phyloP scores from a whole-genome alignment of 2,888 invertebrate species.

The Pedicia rivosa region DNA sequence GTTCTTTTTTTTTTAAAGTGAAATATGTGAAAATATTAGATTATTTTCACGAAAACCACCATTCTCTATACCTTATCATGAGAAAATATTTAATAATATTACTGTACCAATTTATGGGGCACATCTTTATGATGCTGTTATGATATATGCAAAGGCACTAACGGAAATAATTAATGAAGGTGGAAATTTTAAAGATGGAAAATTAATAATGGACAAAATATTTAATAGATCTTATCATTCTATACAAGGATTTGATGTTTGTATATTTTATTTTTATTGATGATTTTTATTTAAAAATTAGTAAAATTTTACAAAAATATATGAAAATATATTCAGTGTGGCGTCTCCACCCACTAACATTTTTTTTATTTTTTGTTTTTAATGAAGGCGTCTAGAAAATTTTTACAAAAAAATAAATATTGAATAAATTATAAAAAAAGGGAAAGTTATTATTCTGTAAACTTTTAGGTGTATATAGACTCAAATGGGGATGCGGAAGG shows the following conservation, averaged over 20 bases:
- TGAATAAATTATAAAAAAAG: no score
- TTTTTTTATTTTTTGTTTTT: no score
- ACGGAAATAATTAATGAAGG: slow-evolving; percentile 52
- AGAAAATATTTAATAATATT: slow-evolving; percentile 51
- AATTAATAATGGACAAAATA: slow-evolving; percentile 57
- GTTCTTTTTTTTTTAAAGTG: slow-evolving; percentile 30
- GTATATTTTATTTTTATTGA: slow-evolving; percentile 4
- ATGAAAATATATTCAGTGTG: no score
- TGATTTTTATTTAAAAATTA: not conserved
- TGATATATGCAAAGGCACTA: slow-evolving; percentile 70
- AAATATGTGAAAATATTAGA: slow-evolving; percentile 52
- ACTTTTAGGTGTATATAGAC: slow-evolving; percentile 60
- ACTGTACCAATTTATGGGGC: slow-evolving; percentile 69
- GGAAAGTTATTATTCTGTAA: not conserved
- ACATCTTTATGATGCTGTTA: slow-evolving; percentile 75
- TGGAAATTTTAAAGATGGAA: slow-evolving; percentile 57
- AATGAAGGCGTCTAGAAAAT: no score
- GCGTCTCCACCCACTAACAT: no score
- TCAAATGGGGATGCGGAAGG: slow-evolving; percentile 81
- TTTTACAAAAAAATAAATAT: no score
- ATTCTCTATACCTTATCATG: slow-evolving; percentile 65
- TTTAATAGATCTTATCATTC: slow-evolving; percentile 59
- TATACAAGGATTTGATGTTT: slow-evolving; percentile 63
- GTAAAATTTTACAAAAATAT: not conserved
- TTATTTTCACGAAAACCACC: slow-evolving; percentile 52